Evolutionary conservation across 2,797 vertebrate genomes (phyloP).

Genomic region (Carapus acus): DNA sequence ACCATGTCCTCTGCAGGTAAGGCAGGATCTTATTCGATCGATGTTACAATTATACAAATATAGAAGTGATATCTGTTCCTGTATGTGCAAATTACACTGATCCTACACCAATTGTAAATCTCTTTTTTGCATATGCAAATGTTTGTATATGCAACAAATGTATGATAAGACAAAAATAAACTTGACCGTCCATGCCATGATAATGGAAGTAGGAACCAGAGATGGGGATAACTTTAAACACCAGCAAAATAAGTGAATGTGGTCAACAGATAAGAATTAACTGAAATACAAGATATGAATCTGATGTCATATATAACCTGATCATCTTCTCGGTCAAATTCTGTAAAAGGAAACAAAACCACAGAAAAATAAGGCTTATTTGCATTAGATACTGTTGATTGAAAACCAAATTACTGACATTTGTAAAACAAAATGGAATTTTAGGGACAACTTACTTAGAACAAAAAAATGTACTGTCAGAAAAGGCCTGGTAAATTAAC

Average conservation of each 20-base stretch:
- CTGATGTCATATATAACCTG: slow-evolving; percentile 77
- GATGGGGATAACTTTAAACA: not conserved
- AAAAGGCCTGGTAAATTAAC: too few species aligned
- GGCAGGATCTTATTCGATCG: too few species aligned
- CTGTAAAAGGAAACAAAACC: slow-evolving; percentile 70
- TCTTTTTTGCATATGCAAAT: not conserved
- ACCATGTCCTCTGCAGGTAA: too few species aligned
- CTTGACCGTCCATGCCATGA: not conserved
- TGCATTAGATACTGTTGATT: not conserved
- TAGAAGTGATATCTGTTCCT: too few species aligned
- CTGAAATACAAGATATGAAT: slow-evolving; percentile 11
- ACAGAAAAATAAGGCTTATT: slow-evolving; percentile 16
- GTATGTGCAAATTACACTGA: not conserved
- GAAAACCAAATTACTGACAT: slow-evolving; percentile 3
- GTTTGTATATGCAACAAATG: too few species aligned
- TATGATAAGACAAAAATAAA: slow-evolving; percentile 10
- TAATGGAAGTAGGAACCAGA: not conserved
- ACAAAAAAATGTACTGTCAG: not conserved
- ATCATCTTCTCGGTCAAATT: slow-evolving; percentile 80
- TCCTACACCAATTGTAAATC: not conserved
- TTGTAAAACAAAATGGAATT: not conserved
- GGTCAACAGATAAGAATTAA: slow-evolving; percentile 3
- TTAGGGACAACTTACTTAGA: not conserved
- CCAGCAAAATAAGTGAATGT: not conserved
- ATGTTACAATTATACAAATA: not conserved